Base-by-base conservation (phyloP, 2,888 invertebrate species). In the Aspidiotus destructor region DNA sequence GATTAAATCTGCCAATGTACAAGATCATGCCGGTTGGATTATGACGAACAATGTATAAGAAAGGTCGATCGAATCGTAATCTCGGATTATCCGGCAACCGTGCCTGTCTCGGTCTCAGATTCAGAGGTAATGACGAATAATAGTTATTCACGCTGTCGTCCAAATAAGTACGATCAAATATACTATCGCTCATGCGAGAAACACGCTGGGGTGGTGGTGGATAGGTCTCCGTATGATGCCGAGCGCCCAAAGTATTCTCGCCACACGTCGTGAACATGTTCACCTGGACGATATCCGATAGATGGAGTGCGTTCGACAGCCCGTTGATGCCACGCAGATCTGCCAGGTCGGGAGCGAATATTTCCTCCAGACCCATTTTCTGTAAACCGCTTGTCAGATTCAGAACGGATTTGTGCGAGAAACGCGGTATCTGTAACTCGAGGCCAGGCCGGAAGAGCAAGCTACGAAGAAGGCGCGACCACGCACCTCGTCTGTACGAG, bases 21-120 rank as follows among this genome's bases (percentile, higher is more conserved):
- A 93, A 80, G 74, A 93, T 88, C 80, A 92, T 84, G 71, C 92
- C 92, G n/a, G 92, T 88, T 1, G 92, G 92, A 78, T 92, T 92
- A 78, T 93, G 92, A 75, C 92, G 83, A 13, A 92, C 89, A 74
- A 91, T 88, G 77, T 89, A 93, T 41, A 93, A 80, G 81, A 93
- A 93, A 0, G 92, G 92, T 75, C 91, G 82, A 74, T 93, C 92
- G 76, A 91, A 87, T 74, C 88, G 85, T 75, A 93, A 80, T 75
- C 91, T 81, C 7, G 87, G 88, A 16, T 81, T 80, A 62, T 88
- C 85, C 10, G 75, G 73, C 16, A 73, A 48, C 42, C 76, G 44
- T 17, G 73, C 87, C 74, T 88, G 87, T 73, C 87, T 79, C 2
- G 88, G 88, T 69, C 88, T 79, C 41, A 87, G 77, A 16, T 87